A percentile compares a stretch with the other conserved stretches of the same genome.
These are phyloP conservation scores for Holothuria scabra DNA, from an alignment of 53 echinoderm and acorn worm species.

Conservation along the genomic window DNA sequence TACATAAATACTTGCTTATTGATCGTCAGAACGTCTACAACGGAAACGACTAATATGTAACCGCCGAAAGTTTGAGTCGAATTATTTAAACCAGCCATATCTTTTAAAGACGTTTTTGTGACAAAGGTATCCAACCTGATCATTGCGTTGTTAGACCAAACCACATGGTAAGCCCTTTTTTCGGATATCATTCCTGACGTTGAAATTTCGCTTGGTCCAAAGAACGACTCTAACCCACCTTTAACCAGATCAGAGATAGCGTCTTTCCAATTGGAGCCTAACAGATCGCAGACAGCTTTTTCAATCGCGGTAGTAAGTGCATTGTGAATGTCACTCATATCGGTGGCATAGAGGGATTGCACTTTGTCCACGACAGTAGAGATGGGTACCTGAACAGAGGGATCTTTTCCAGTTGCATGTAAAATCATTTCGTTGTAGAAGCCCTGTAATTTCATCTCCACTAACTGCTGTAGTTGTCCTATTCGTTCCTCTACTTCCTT, in stretches of 20 bases:
- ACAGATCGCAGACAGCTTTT: not conserved
- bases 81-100: not conserved
- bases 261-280: not conserved
- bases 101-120: not conserved
- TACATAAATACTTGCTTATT: not conserved
- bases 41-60: not conserved
- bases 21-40: not conserved
- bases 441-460: too few species aligned
- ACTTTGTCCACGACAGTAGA: too few species aligned
- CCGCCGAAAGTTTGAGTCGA: not conserved
- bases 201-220: not conserved
- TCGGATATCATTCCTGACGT: not conserved
- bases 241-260: not conserved
- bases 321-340: too few species aligned
- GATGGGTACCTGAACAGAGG: too few species aligned
- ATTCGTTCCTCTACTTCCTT: too few species aligned
- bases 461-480: too few species aligned
- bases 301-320: not conserved
- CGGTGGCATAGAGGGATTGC: too few species aligned
- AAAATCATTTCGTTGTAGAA: too few species aligned
- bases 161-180: not conserved
- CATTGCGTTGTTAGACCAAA: constrained; percentile 5
- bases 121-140: constrained; percentile 5
- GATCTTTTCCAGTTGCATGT: too few species aligned
- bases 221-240: not conserved